These are phyloP conservation scores for Lagopus muta DNA, from an alignment of 2,113 vertebrate species.

Conservation along the genomic window DNA sequence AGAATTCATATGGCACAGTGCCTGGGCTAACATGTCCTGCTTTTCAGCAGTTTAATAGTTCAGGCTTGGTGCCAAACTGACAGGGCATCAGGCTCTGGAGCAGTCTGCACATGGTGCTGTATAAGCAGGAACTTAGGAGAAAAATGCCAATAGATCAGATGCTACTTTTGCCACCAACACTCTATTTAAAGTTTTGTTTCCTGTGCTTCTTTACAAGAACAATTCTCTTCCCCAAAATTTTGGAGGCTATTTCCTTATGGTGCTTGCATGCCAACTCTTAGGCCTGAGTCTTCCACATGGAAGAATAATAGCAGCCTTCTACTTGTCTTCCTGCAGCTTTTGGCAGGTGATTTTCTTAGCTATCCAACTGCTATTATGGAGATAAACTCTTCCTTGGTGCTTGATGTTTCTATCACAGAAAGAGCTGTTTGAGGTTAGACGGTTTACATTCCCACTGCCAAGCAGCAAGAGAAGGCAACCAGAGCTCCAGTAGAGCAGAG, in stretches of 20 bases:
- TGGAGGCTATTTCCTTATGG: background rate
- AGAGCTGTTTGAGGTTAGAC: background rate
- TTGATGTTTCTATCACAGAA: background rate
- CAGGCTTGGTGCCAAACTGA: background rate
- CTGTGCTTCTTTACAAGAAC: background rate
- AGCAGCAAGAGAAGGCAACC: background rate
- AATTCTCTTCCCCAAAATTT: background rate
- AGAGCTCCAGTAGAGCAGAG: background rate
- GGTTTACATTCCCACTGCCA: background rate
- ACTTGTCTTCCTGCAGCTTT: background rate
- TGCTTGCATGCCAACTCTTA: background rate
- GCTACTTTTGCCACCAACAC: background rate
- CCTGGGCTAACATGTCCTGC: background rate
- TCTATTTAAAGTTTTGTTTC: background rate
- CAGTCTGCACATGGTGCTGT: rapidly evolving
- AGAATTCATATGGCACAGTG: background rate
- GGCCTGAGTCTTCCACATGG: background rate
- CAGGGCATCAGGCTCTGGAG: background rate
- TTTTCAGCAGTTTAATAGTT: background rate
- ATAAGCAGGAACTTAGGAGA: background rate
- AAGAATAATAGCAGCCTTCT: background rate
- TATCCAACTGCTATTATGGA: background rate
- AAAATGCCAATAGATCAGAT: background rate
- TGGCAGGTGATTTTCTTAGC: background rate
- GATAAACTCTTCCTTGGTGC: background rate